Conservation (phyloP, 2,113 vertebrate genomes). For the Tragelaphus strepsiceros region DNA sequence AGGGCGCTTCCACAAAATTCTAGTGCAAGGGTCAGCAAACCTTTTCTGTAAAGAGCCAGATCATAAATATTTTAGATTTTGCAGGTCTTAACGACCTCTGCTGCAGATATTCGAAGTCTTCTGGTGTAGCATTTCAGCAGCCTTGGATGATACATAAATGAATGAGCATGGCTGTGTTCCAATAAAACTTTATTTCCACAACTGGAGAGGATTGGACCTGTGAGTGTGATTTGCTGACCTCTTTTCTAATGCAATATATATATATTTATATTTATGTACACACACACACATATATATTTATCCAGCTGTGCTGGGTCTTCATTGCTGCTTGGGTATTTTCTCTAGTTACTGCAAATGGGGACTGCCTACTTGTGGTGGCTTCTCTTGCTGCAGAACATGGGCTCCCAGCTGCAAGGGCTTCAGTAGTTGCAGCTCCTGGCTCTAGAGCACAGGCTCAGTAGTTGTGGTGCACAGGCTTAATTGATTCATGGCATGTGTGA, state of each 20-base stretch:
- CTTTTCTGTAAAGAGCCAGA: slow-evolving; percentile 8
- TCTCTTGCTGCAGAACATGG: neutral
- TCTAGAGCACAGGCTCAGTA: neutral
- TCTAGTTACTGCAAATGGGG: neutral
- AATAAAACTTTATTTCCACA: slow-evolving; percentile 54
- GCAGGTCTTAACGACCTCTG: neutral
- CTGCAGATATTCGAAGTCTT: neutral
- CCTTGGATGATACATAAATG: neutral
- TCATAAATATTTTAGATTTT: slow-evolving; percentile 49
- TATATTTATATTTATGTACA: neutral
- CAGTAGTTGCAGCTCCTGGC: neutral
- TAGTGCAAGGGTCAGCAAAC: slow-evolving; percentile 13
- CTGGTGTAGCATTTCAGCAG: neutral
- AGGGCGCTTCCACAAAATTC: neutral
- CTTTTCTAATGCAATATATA: accelerated
- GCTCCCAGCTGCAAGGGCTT: neutral
- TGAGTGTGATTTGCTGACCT: neutral
- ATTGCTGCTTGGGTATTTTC: neutral
- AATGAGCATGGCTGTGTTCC: neutral
- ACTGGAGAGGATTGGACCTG: neutral
- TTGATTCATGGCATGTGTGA: accelerated
- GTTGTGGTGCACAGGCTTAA: accelerated
- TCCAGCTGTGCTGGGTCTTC: neutral
- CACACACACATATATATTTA: accelerated
- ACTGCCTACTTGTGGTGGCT: neutral